Conservation (phyloP, 2,888 invertebrate genomes). For the Calephelis perditalis region DNA sequence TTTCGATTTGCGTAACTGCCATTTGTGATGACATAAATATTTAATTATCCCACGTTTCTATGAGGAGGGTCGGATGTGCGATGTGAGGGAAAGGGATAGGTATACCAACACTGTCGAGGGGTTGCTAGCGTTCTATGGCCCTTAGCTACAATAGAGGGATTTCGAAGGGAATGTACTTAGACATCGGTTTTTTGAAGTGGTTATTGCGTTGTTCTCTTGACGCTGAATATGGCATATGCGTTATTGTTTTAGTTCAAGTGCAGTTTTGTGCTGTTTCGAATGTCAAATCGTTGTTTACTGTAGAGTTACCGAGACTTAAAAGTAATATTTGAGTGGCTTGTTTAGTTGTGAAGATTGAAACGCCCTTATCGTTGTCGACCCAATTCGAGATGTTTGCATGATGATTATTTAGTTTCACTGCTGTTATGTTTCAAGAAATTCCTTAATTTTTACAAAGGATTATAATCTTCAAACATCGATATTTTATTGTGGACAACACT, state of each 20-base stretch:
- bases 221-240: slow-evolving; percentile 1
- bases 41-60: slow-evolving; percentile 70
- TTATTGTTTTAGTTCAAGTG: slow-evolving; percentile 9
- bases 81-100: slow-evolving; percentile 54
- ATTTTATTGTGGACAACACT: too few relatives aligned
- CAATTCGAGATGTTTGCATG: neutral
- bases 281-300: slow-evolving; percentile 9
- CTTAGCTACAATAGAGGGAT: slow-evolving; percentile 49
- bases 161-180: slow-evolving; percentile 49
- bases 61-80: slow-evolving; percentile 52
- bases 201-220: slow-evolving; percentile 27
- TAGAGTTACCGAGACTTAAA: neutral
- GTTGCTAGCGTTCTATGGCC: slow-evolving; percentile 56
- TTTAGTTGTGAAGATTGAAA: neutral
- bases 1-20: slow-evolving; percentile 27
- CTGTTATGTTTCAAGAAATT: neutral
- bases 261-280: slow-evolving; percentile 3
- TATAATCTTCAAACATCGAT: neutral
- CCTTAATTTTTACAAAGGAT: neutral
- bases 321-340: slow-evolving; percentile 6
- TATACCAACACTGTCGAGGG: slow-evolving; percentile 54
- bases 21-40: slow-evolving; percentile 65
- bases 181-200: slow-evolving; percentile 34
- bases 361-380: neutral
- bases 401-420: neutral